Conservation (phyloP, 2,888 invertebrate genomes). For the Ceraclea dissimilis region DNA sequence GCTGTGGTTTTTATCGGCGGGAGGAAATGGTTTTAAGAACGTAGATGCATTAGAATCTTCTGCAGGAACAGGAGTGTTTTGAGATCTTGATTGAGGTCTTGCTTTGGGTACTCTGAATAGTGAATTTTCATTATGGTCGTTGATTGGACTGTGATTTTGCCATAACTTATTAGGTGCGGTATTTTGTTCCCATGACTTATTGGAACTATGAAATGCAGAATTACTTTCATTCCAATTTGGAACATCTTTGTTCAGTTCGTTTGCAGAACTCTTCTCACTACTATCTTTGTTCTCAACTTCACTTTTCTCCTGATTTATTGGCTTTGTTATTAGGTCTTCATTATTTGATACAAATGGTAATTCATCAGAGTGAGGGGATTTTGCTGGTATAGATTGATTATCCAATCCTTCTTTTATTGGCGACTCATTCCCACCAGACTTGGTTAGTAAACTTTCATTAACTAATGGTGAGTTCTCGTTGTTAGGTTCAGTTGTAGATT, state of each 20-base stretch:
- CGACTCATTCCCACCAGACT: slow-evolving; percentile 11
- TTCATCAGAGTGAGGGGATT: slow-evolving; percentile 1
- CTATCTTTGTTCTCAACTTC: background rate
- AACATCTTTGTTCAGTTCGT: slow-evolving; percentile 11
- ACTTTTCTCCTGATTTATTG: slow-evolving; percentile 27
- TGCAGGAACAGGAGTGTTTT: slow-evolving; percentile 41
- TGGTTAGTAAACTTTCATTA: slow-evolving; percentile 13
- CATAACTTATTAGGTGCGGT: slow-evolving; percentile 25
- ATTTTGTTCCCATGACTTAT: slow-evolving; percentile 39
- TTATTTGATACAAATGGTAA: background rate
- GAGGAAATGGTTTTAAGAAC: slow-evolving; percentile 57
- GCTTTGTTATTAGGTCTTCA: background rate
- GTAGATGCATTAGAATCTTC: slow-evolving; percentile 46
- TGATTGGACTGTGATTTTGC: slow-evolving; percentile 30
- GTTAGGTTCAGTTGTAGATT: slow-evolving; percentile 38
- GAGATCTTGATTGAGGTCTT: slow-evolving; percentile 54
- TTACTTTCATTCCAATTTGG: slow-evolving; percentile 18
- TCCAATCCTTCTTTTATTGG: slow-evolving; percentile 10
- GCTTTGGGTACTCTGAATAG: slow-evolving; percentile 59
- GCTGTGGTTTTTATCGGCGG: slow-evolving; percentile 42
- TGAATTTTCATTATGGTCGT: slow-evolving; percentile 43
- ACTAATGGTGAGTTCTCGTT: slow-evolving; percentile 23
- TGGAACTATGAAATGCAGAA: slow-evolving; percentile 17
- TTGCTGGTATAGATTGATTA: slow-evolving; percentile 10
- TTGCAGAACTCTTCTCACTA: slow-evolving; percentile 21